Evolutionary conservation across 2,797 vertebrate species (phyloP), one percentile per base, ranked within the genome.

Genomic region (Carduelis carduelis): DNA sequence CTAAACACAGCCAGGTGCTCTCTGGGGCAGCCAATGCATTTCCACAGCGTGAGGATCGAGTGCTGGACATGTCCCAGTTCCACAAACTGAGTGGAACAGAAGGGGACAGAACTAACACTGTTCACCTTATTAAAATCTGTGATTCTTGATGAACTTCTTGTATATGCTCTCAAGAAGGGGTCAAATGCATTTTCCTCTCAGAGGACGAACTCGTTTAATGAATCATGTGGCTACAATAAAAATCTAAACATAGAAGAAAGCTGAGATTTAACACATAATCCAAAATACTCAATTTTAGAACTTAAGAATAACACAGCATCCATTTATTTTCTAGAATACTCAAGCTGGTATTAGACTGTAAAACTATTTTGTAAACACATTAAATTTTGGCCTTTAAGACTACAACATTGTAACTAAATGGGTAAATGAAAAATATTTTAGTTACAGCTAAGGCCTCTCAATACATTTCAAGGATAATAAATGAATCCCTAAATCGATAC

Each of bases 1-100:
- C 98, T 97, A 95, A 96, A 95, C 97, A 95, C 64, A 92, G 96
- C 95, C 97, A 97, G 98, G 98, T 98, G 97, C 97, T 97, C 98
- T 98, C 97, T 78, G 96, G 98, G 97, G 98, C 97, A 96, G 93
- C 94, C 78, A 87, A 82, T 82, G 84, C 89, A 88, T 95, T 97
- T 98, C 97, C 95, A 96, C 80, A 93, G 97, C 93, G 95, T 96
- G 71, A 97, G 96, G 94, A 97, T 72, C 55, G 39, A 94, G 93
- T 72, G 95, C 94, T 97, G 96, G 98, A 97, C 97, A 97, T 66
- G 81, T 97, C 98, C 98, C 94, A 94, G 96, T 97, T 97, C 98
- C 98, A 97, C 6, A 53, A 96, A 96, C 83, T 14, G 39, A 6
- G 39, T 39, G 39, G 39, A 39, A 39, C 39, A 39, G 39, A 39